Evolutionary conservation across 2,113 vertebrate genomes (phyloP), one percentile per base, ranked within the genome.

Genomic region (Oxygymnocypris stewartii): DNA sequence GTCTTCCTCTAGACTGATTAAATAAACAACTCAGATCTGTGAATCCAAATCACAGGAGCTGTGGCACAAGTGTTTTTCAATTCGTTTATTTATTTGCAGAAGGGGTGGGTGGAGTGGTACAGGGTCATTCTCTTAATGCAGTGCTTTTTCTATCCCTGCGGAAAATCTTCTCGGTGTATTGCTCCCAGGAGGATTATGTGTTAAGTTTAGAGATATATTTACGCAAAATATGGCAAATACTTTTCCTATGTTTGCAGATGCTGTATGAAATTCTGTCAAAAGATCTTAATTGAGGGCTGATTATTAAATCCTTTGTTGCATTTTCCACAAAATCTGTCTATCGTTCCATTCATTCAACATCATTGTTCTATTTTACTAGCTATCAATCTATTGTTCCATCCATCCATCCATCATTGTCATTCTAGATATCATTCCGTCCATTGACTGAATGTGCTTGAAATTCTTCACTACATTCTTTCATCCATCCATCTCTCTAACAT

Each of bases 11-110:
- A 28, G 59, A 81, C n/a, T 49, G 40, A 82, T 86, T 86, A 35
- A 86, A 86, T 71, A 82, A 59, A 75, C 73, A 76, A 49, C 69
- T 86, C 79, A 61, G 73, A 82, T 65, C 40, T 76, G 69, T 61
- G 57, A 49, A 73, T 47, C 71, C 25, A 59, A 61, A 74, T 63
- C 23, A 35, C 47, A 37, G 59, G 51, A 74, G 57, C 51, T 14
- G n/a, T 82, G 61, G 59, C 79, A 67, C 57, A 67, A 82, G 63
- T 35, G 28, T 82, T 82, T 71, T 16, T 82, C 63, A 10, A 35
- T 69, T 69, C 28, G 47, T 51, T 82, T 20, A 69, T 82, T 71
- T 69, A 69, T 37, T 71, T 20, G 0, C 57, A 61, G 20, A 51
- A 28, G 28, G 44, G 10, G 5, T 69, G 80, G 42, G n/a, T 42